These are phyloP conservation scores for Falco novaeseelandiae DNA, from an alignment of 2,797 vertebrate genomes.

Conservation along the genomic window DNA sequence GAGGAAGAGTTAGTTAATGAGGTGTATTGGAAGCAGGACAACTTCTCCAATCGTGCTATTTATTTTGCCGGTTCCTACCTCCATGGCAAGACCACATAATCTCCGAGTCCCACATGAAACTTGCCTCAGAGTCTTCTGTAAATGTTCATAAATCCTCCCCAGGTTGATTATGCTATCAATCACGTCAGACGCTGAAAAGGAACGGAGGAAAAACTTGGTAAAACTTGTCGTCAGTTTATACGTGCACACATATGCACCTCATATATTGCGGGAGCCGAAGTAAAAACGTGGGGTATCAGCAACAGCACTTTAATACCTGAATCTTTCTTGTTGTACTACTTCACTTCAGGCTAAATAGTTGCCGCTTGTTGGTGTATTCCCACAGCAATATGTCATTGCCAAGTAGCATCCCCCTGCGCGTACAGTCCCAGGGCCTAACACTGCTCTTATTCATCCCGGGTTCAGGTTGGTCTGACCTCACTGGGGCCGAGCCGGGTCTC, in stretches of 20 bases:
- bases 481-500: not conserved
- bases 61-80: conserved; percentile 56
- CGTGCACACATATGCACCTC: not conserved
- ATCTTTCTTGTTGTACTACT: conserved; percentile 2
- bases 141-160: conserved; percentile 49
- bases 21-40: conserved; percentile 53
- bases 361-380: conserved; percentile 39
- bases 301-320: conserved; percentile 8
- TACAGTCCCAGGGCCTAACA: conserved; percentile 25
- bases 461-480: conserved; percentile 11
- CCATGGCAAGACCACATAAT: conserved; percentile 50
- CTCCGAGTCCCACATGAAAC: conserved; percentile 57
- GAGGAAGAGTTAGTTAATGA: conserved; percentile 59
- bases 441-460: conserved; percentile 18
- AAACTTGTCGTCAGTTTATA: conserved; percentile 42
- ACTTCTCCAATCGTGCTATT: conserved; percentile 34
- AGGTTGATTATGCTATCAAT: conserved; percentile 46
- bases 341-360: conserved; percentile 33
- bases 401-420: conserved; percentile 13
- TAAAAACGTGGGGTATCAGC: not conserved
- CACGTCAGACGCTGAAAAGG: conserved; percentile 21
- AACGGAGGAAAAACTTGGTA: conserved; percentile 45
- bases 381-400: conserved; percentile 54
- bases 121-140: conserved; percentile 51
- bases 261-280: not conserved